phyloP scores from a whole-genome alignment of 2,113 vertebrate genomes.

The Phalacrocorax aristotelis region DNA sequence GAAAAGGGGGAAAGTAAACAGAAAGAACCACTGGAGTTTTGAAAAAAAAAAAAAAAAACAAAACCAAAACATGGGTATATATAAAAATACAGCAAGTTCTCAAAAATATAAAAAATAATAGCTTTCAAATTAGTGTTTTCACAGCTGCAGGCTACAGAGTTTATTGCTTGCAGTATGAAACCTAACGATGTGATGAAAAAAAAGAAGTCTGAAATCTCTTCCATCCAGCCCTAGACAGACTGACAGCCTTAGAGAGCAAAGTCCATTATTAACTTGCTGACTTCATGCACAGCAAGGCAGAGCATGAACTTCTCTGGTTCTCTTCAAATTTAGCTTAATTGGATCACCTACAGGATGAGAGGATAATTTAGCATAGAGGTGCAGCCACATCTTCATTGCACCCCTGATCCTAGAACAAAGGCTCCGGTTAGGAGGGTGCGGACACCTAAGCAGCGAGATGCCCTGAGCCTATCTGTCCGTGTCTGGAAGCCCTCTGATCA shows the following conservation, averaged over 20 bases:
- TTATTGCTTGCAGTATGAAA: slow-evolving; percentile 41
- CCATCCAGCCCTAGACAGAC: neutral
- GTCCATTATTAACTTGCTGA: slow-evolving; percentile 47
- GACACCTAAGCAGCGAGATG: neutral
- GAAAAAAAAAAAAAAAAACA: neutral
- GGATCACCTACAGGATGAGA: slow-evolving; percentile 60
- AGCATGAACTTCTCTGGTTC: slow-evolving; percentile 40
- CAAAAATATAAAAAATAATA: slow-evolving; percentile 1
- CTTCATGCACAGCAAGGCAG: slow-evolving; percentile 25
- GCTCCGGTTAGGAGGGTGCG: neutral
- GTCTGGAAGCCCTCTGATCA: neutral
- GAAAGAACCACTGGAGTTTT: neutral
- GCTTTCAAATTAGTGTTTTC: slow-evolving; percentile 27
- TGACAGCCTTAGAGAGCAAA: slow-evolving; percentile 37
- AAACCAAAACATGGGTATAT: neutral
- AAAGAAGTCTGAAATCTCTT: neutral
- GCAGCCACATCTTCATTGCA: slow-evolving; percentile 12
- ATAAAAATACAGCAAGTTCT: neutral
- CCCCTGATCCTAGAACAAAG: slow-evolving; percentile 42
- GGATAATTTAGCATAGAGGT: slow-evolving; percentile 13
- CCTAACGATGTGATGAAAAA: slow-evolving; percentile 4
- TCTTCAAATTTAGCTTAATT: slow-evolving; percentile 54
- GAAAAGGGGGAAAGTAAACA: neutral
- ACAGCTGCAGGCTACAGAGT: slow-evolving; percentile 13
- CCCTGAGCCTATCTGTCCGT: neutral